Percentiles rank a stretch among this genome's conserved stretches.
Evolutionary conservation across 2,113 vertebrate genomes (phyloP).

Genomic region (Larimichthys crocea): DNA sequence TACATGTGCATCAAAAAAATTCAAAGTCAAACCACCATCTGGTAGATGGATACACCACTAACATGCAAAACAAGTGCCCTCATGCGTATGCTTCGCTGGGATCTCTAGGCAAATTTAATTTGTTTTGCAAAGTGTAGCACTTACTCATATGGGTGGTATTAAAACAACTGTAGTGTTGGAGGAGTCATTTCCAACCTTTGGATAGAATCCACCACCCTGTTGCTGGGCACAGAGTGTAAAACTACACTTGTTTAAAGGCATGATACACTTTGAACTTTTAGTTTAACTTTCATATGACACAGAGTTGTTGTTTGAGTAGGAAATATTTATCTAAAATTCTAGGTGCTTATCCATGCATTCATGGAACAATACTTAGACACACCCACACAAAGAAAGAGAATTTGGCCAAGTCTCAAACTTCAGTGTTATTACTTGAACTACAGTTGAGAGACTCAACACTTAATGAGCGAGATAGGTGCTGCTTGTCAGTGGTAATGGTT

Average conservation of each 20-base stretch:
- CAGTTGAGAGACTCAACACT: constrained; percentile 54
- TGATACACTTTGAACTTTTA: constrained; percentile 10
- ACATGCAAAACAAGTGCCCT: constrained; percentile 64
- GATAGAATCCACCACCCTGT: constrained; percentile 28
- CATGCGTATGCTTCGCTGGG: constrained; percentile 47
- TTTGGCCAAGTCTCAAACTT: constrained; percentile 36
- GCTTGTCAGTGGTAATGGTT: constrained; percentile 78
- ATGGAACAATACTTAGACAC: constrained; percentile 19
- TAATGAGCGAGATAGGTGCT: constrained; percentile 76
- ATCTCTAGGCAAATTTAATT: constrained; percentile 61
- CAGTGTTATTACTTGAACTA: constrained; percentile 52
- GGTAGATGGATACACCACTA: constrained; percentile 49
- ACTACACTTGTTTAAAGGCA: constrained; percentile 25
- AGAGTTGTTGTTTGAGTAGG: background rate
- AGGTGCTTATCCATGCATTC: background rate
- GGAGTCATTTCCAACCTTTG: constrained; percentile 48
- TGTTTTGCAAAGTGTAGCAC: constrained; percentile 64
- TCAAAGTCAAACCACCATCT: constrained; percentile 48
- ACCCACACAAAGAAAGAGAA: background rate
- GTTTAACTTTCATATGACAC: background rate
- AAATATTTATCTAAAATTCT: no score
- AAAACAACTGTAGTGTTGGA: constrained; percentile 29
- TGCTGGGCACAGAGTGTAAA: constrained; percentile 8
- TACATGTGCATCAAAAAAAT: constrained; percentile 54
- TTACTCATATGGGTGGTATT: constrained; percentile 37